phyloP scores from a whole-genome alignment of 2,797 vertebrate genomes.

The Arnoldichthys spilopterus region DNA sequence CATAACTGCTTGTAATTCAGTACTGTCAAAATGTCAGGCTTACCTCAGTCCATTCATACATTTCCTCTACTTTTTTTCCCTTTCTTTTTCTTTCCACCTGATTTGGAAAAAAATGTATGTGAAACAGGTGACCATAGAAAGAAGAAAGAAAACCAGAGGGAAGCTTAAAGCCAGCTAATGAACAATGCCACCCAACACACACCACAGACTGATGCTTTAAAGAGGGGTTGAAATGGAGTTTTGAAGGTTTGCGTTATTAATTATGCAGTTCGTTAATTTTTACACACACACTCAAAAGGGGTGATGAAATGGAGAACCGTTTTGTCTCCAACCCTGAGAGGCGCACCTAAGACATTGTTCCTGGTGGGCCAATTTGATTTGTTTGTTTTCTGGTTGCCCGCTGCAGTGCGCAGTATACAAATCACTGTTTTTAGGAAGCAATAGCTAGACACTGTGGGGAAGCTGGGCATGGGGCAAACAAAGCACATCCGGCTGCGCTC shows the following conservation, averaged over 20 bases:
- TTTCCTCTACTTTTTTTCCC: not conserved
- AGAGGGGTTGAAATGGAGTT: slow-evolving; percentile 56
- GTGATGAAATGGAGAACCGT: not conserved
- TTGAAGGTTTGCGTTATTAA: slow-evolving; percentile 56
- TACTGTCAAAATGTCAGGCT: not conserved
- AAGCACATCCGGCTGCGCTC: slow-evolving; percentile 40
- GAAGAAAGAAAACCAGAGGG: not conserved
- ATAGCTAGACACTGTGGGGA: slow-evolving; percentile 63
- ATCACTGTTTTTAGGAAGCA: slow-evolving; percentile 58
- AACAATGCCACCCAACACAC: slow-evolving; percentile 50
- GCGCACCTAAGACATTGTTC: slow-evolving; percentile 43
- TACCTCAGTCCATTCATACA: not conserved
- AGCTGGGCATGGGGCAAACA: slow-evolving; percentile 65
- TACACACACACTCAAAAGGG: slow-evolving; percentile 30
- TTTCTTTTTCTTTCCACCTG: not conserved
- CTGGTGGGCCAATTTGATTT: slow-evolving; percentile 18
- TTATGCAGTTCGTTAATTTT: slow-evolving; percentile 45
- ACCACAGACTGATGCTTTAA: slow-evolving; percentile 46
- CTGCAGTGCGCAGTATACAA: slow-evolving; percentile 61
- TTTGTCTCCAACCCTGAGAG: not conserved
- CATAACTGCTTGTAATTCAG: not conserved
- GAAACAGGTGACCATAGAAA: slow-evolving; percentile 1
- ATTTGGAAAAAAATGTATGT: not conserved
- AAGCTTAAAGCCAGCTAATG: slow-evolving; percentile 48
- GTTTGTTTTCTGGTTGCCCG: slow-evolving; percentile 36